Conservation (phyloP, 1,140 invertebrate genomes). For the Dendroctonus valens region DNA sequence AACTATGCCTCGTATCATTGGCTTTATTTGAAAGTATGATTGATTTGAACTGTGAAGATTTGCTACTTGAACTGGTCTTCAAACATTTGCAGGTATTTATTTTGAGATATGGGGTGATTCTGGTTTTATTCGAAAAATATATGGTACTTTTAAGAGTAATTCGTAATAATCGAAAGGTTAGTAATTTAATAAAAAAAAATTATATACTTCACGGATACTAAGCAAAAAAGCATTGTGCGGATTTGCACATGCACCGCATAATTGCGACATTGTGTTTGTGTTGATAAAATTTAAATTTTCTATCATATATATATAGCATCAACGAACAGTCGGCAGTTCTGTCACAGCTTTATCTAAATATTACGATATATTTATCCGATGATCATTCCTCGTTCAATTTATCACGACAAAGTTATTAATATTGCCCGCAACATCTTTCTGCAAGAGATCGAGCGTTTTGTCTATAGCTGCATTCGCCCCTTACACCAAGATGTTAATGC, state of each 20-base stretch:
- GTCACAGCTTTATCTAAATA: no score
- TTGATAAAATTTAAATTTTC: no score
- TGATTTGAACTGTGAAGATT: slow-evolving; percentile 92
- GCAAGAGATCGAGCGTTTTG: no score
- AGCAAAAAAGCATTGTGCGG: background rate
- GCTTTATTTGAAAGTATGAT: slow-evolving; percentile 88
- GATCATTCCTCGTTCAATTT: no score
- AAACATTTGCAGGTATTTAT: slow-evolving; percentile 68
- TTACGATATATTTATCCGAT: no score
- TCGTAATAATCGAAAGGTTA: background rate
- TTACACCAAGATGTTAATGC: no score
- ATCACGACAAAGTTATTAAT: no score
- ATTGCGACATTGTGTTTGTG: no score
- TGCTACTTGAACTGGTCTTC: slow-evolving; percentile 91
- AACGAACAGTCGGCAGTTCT: no score
- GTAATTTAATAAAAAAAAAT: background rate
- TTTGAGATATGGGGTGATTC: background rate
- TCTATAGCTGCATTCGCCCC: no score
- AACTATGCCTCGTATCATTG: slow-evolving; percentile 88
- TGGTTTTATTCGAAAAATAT: background rate
- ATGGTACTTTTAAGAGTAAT: background rate
- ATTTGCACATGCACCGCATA: background rate
- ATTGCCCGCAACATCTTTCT: no score
- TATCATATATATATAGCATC: no score
- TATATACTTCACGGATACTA: background rate